Evolutionary conservation across 2,113 vertebrate genomes (phyloP), one percentile per base, ranked within the genome.

Genomic region (Pachyramphus minor): DNA sequence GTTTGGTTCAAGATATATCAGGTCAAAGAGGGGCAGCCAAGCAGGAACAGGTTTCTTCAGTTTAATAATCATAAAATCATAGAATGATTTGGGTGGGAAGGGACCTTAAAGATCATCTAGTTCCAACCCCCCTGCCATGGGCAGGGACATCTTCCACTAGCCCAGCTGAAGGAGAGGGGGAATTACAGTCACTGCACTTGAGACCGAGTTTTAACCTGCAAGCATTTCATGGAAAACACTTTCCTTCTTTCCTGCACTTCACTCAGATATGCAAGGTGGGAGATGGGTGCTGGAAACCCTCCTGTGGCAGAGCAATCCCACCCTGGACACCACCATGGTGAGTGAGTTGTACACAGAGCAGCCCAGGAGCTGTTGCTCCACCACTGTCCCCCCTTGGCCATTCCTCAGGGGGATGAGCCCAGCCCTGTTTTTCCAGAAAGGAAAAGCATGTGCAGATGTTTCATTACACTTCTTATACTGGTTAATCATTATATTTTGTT

Each of bases 261-360:
- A 27, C 41, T 45, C 18, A 56, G 42, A 37, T 16, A 58, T 24
- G 4, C 6, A 5, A 30, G 45, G 47, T n/a, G 55, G 52, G 76
- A 81, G 19, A 20, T 5, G 16, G 23, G 27, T 7, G 1, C 39
- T 80, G 63, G 41, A 66, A 86, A 41, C 10, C 9, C 14, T 53
- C 19, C n/a, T 22, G 63, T 31, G 14, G 20, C 50, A 53, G 31
- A 44, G 31, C 2, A 2, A 63, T 73, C 63, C 49, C 68, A 77
- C 8, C 39, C 6, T 78, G 81, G 50, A 39, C 20, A 49, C 88
- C 2, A 0, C 14, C 2, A 11, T 15, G 30, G 14, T 0, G 1
- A 58, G 50, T 0, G 3, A 66, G 14, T 4, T n/a, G 20, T 27
- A 19, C 33, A 17, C 2, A 0, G 53, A n/a, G 20, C 0, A 0